Evolutionary conservation across 2,113 vertebrate genomes (phyloP), one percentile per base, ranked within the genome.

Genomic region (Alexandromys fortis): DNA sequence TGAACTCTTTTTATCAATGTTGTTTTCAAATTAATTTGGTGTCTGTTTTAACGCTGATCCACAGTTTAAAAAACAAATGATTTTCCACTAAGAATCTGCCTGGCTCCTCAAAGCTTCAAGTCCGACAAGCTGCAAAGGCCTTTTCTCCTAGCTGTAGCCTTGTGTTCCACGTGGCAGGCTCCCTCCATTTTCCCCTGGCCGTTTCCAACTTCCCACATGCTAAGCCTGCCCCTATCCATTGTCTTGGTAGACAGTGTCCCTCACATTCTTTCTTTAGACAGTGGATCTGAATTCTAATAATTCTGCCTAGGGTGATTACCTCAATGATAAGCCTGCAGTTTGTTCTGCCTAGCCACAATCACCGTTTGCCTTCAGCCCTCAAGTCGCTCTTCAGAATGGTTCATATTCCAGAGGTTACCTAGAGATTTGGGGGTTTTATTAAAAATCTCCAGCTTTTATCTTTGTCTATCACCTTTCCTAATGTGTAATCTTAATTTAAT

Each of bases 11-110:
- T 38, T 49, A 21, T 91, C 38, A 75, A 72, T 89, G 52, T 1
- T 47, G 79, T 81, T 91, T 96, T 52, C 95, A 81, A 94, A 68
- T 6, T 89, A 94, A 79, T 91, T 81, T 79, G 61, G 7, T 94
- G 96, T 95, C 47, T 65, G 35, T 33, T 61, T 49, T 86, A 92
- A 94, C 47, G 72, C 49, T 94, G 63, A 92, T 26, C 28, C 52
- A 85, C 49, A 33, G 85, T 52, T 88, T 83, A 92, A 78, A 35
- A 92, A 95, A 47, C 38, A 92, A 94, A 52, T 49, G 42, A 49
- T 76, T 94, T 92, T 79, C 10, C n/a, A 83, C 52, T 68, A 89
- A 68, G 47, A 28, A 5, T 87, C 70, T 82, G 55, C 65, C n/a
- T n/a, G 58, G 86, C 35, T 91, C 19, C 72, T 68, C 12, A 17